These are phyloP conservation scores for Pantherophis alleghaniensis DNA, from an alignment of 2,797 vertebrate genomes.

Conservation along the genomic window DNA sequence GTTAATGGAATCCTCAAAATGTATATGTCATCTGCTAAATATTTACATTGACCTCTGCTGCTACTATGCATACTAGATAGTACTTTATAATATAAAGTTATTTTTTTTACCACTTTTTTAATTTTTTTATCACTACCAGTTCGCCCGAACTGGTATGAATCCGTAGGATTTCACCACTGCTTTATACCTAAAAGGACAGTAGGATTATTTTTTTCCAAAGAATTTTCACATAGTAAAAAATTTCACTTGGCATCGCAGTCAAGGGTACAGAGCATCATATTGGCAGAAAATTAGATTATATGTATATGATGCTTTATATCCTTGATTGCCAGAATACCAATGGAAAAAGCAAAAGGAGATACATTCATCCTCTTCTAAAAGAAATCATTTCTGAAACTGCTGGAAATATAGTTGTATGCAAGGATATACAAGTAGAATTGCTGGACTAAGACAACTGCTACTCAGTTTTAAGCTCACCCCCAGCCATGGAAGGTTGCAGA, in stretches of 20 bases:
- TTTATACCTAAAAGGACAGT: background rate
- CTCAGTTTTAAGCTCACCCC: too few relatives aligned
- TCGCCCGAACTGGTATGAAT: too few relatives aligned
- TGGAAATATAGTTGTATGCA: background rate
- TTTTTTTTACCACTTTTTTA: too few relatives aligned
- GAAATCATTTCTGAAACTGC: background rate
- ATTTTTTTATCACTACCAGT: too few relatives aligned
- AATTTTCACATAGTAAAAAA: background rate
- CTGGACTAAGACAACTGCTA: too few relatives aligned
- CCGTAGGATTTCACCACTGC: too few relatives aligned
- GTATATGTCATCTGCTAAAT: background rate
- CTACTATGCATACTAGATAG: background rate
- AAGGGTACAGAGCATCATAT: background rate
- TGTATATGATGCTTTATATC: background rate
- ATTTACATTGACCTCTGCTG: background rate
- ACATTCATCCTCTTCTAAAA: background rate
- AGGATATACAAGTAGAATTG: background rate
- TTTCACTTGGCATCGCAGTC: background rate
- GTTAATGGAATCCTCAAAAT: background rate
- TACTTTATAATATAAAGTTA: background rate
- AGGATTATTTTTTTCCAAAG: background rate
- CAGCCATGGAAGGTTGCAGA: too few relatives aligned
- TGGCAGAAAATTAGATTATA: background rate
- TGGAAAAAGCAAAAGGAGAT: background rate
- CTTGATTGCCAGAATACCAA: background rate